A percentile compares a stretch with the other conserved stretches of the same genome.
Evolutionary conservation across 2,888 invertebrate genomes (phyloP).

Genomic region (Trichogramma dendrolimi): DNA sequence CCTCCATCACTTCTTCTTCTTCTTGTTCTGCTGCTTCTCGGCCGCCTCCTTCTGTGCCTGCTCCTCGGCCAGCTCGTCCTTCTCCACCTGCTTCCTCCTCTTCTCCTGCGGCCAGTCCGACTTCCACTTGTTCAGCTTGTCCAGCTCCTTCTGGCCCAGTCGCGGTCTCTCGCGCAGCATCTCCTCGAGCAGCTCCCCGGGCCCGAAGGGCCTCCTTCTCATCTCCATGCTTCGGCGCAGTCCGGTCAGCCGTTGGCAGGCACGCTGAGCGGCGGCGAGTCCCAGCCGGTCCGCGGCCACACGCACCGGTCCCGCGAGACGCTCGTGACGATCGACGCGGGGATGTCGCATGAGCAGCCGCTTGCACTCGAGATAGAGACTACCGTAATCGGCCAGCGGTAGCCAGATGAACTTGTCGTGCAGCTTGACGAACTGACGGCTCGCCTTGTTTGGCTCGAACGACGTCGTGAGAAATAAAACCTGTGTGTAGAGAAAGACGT

Average conservation of each 20-base stretch:
- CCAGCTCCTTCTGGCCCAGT: slow-evolving; percentile 28
- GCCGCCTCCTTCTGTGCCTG: neutral
- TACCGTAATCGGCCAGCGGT: slow-evolving; percentile 60
- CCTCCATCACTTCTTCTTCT: slow-evolving; percentile 4
- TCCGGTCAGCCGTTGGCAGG: slow-evolving; percentile 37
- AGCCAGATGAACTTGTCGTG: slow-evolving; percentile 60
- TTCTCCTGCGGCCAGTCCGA: slow-evolving; percentile 33
- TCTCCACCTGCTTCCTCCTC: slow-evolving; percentile 9
- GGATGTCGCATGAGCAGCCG: slow-evolving; percentile 60
- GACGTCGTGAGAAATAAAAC: slow-evolving; percentile 66
- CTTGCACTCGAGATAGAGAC: slow-evolving; percentile 57
- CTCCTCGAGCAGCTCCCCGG: slow-evolving; percentile 55
- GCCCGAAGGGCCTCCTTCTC: slow-evolving; percentile 55
- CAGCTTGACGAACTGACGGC: slow-evolving; percentile 54
- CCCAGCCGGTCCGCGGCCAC: slow-evolving; percentile 37
- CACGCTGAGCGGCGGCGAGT: slow-evolving; percentile 44
- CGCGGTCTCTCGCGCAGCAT: slow-evolving; percentile 41
- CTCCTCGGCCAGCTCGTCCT: neutral
- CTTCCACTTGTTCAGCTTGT: slow-evolving; percentile 35
- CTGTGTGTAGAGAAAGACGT: slow-evolving; percentile 27
- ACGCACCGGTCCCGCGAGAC: slow-evolving; percentile 35
- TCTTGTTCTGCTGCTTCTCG: slow-evolving; percentile 1
- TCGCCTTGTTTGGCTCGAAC: slow-evolving; percentile 58
- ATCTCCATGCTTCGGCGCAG: slow-evolving; percentile 54
- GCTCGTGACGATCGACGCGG: slow-evolving; percentile 59